A percentile compares a stretch with the other conserved stretches of the same genome.
Evolutionary conservation across 2,113 vertebrate genomes (phyloP).

Genomic region (Ptilorrhoa leucosticta): DNA sequence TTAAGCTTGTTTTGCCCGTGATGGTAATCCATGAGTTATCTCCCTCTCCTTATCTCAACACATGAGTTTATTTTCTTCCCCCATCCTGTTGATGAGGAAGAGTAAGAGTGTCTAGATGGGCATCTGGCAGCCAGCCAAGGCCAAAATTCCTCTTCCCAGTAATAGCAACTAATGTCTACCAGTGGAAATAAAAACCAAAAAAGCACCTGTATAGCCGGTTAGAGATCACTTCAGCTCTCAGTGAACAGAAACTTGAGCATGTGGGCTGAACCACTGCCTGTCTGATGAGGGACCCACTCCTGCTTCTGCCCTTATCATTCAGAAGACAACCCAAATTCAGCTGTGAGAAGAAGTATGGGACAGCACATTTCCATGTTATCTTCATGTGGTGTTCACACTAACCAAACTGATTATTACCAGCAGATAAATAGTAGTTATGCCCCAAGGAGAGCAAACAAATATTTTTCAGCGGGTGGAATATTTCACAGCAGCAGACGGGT

Average conservation of each 20-base stretch:
- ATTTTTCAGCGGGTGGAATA: not conserved
- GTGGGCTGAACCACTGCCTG: not conserved
- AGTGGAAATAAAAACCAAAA: not conserved
- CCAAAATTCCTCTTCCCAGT: not conserved
- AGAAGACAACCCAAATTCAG: not conserved
- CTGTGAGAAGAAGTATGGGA: not conserved
- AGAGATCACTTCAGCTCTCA: not conserved
- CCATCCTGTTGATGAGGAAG: rapidly evolving
- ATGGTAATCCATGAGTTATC: not conserved
- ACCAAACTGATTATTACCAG: not conserved
- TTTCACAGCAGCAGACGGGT: not conserved
- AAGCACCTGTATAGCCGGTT: rapidly evolving
- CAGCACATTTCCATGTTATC: not conserved
- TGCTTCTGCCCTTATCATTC: not conserved
- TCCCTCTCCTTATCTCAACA: not conserved
- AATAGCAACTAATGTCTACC: not conserved
- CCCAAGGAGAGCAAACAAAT: not conserved
- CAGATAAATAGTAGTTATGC: not conserved
- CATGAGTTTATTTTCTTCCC: not conserved
- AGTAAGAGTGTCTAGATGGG: rapidly evolving
- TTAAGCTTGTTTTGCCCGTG: not conserved
- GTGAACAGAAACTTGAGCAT: not conserved
- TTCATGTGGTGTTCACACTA: not conserved
- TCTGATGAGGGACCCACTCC: not conserved
- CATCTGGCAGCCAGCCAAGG: not conserved